phyloP scores from a whole-genome alignment of 2,113 vertebrate species.

The Prolemur simus region DNA sequence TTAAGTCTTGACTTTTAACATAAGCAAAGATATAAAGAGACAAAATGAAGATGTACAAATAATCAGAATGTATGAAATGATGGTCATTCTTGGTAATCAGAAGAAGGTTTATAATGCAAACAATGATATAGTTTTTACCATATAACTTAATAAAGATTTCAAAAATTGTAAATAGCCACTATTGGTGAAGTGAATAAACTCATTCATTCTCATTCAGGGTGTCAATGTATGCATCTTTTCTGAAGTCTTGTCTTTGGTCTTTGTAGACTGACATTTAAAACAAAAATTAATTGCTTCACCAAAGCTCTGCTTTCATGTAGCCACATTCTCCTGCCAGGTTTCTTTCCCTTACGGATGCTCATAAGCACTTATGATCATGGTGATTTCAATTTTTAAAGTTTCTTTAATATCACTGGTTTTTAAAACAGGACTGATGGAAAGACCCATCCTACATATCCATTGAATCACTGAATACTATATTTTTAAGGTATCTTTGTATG shows the following conservation, averaged over 20 bases:
- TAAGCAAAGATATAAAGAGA: background rate
- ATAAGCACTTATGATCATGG: background rate
- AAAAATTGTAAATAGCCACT: background rate
- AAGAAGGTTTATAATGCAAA: background rate
- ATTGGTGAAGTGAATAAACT: background rate
- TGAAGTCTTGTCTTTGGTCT: background rate
- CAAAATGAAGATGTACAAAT: background rate
- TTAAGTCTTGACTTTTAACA: background rate
- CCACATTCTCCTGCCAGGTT: too few relatives aligned
- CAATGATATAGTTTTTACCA: background rate
- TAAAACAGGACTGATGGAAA: background rate
- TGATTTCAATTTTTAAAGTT: background rate
- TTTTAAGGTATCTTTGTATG: background rate
- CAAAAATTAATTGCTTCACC: background rate
- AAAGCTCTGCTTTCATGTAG: background rate
- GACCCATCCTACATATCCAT: background rate
- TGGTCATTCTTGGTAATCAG: background rate
- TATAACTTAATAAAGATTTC: background rate
- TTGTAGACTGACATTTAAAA: background rate
- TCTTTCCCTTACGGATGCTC: background rate
- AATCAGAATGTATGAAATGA: background rate
- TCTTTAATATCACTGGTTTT: background rate
- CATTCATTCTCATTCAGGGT: background rate
- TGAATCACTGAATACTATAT: background rate
- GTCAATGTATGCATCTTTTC: background rate